A percentile compares a stretch with the other conserved stretches of the same genome.
phyloP scores from a whole-genome alignment of 2,888 invertebrate genomes.

The Patella depressa region DNA sequence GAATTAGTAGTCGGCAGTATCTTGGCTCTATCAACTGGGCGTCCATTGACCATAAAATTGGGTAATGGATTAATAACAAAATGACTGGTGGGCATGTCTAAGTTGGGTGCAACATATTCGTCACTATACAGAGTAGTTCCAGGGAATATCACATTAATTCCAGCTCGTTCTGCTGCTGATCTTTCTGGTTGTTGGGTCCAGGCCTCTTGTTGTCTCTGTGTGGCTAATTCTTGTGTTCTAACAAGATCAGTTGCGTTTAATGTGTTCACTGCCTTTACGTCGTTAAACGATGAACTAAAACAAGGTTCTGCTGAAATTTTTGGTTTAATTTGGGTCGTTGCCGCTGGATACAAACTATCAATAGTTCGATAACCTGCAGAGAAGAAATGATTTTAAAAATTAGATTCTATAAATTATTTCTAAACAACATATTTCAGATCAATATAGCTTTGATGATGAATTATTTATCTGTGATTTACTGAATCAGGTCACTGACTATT shows the following conservation, averaged over 20 bases:
- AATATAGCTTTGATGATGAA: not conserved
- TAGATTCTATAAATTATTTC: not conserved
- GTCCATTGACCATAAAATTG: conserved; percentile 61
- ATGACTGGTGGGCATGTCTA: conserved; percentile 50
- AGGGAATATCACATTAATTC: conserved; percentile 69
- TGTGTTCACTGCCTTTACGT: conserved; percentile 49
- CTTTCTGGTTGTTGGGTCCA: conserved; percentile 6
- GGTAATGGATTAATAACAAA: conserved; percentile 69
- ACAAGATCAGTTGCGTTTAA: conserved; percentile 41
- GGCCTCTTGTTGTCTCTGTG: not conserved
- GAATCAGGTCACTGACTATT: not conserved
- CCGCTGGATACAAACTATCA: conserved; percentile 57
- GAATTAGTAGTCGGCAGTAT: conserved; percentile 52
- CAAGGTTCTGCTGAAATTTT: conserved; percentile 27
- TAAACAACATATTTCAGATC: conserved; percentile 4
- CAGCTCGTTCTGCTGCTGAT: conserved; percentile 48
- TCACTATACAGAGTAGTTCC: conserved; percentile 68
- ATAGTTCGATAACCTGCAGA: conserved; percentile 56
- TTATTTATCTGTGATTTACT: conserved; percentile 10
- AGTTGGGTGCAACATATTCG: conserved; percentile 55
- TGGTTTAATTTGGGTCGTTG: conserved; percentile 42
- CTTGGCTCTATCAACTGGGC: conserved; percentile 55
- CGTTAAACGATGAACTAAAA: conserved; percentile 43
- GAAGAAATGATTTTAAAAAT: not conserved
- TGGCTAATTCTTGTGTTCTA: not conserved